These are phyloP conservation scores for Lasioglossum villosulum DNA, from an alignment of 2,888 invertebrate genomes.

Conservation along the genomic window DNA sequence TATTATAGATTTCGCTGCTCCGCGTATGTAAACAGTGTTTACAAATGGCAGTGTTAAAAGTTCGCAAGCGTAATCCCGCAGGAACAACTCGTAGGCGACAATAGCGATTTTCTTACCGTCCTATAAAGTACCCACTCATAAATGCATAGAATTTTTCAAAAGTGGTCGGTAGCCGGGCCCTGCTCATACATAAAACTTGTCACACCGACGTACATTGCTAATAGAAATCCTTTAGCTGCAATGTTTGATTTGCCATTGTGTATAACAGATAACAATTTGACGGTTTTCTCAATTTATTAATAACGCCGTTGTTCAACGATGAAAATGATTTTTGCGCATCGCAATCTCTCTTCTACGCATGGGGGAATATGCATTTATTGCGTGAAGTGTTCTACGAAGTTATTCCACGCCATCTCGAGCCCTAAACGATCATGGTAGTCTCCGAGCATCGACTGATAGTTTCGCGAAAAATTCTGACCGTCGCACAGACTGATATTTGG, in stretches of 20 bases:
- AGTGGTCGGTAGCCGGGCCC: conserved; percentile 34
- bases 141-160: conserved; percentile 72
- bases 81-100: conserved; percentile 34
- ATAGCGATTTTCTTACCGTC: conserved; percentile 30
- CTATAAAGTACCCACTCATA: conserved; percentile 47
- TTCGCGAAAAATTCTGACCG: conserved; percentile 38
- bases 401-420: conserved; percentile 23
- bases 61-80: conserved; percentile 25
- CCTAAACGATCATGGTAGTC: conserved; percentile 20
- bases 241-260: conserved; percentile 5
- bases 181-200: conserved; percentile 30
- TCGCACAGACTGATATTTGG: too few relatives aligned
- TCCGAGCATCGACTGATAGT: conserved; percentile 51
- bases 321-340: conserved; percentile 1
- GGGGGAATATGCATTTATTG: conserved; percentile 47
- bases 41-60: conserved; percentile 25
- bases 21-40: neutral
- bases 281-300: neutral
- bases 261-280: neutral
- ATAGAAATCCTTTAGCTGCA: conserved; percentile 35
- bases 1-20: neutral
- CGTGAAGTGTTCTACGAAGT: conserved; percentile 4
- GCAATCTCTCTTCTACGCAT: neutral
- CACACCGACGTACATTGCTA: conserved; percentile 8
- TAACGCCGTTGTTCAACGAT: neutral